Conservation (phyloP, 2,113 vertebrate species). For the Semnornis frantzii region DNA sequence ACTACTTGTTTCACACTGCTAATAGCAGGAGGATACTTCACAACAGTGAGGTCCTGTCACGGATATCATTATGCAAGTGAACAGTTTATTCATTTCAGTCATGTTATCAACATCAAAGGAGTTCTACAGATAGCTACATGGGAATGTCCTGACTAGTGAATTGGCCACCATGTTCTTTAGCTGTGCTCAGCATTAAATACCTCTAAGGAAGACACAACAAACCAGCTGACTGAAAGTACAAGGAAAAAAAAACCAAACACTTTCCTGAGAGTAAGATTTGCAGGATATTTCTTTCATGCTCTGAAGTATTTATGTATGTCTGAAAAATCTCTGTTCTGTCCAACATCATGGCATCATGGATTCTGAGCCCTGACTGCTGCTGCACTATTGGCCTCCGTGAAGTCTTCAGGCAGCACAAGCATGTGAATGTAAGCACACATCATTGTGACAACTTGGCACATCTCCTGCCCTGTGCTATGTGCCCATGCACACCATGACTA, state of each 20-base stretch:
- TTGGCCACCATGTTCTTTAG: neutral
- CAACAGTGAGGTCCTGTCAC: neutral
- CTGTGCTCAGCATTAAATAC: neutral
- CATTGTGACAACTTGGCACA: neutral
- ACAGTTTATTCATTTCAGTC: neutral
- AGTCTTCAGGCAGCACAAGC: neutral
- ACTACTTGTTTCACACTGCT: neutral
- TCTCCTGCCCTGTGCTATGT: neutral
- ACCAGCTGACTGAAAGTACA: neutral
- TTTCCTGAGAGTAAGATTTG: neutral
- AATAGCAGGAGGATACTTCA: neutral
- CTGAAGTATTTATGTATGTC: neutral
- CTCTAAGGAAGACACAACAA: neutral
- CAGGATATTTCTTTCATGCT: neutral
- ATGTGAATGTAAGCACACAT: neutral
- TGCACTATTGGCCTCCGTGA: neutral
- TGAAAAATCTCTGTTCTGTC: neutral
- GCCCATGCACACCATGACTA: neutral
- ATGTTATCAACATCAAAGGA: neutral
- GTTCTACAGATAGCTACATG: neutral
- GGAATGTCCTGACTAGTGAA: neutral
- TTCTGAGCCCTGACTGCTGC: neutral
- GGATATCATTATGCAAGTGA: neutral
- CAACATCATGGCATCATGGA: neutral
- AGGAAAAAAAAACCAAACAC: neutral